Base-by-base conservation (phyloP, 2,113 vertebrate genomes). In the Triplophysa siluroides region DNA sequence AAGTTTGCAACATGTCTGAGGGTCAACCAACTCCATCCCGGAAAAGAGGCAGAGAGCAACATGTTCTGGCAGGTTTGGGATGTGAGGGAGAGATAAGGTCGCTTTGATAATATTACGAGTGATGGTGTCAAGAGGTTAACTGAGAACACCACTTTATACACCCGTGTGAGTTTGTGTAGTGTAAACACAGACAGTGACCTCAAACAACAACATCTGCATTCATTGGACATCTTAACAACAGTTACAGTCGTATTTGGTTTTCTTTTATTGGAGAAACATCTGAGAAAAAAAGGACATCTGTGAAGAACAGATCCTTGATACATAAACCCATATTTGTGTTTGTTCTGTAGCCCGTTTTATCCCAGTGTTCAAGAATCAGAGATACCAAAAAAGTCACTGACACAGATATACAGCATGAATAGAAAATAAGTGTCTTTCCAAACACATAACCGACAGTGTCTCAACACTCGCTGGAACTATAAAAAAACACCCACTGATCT, bases 1-100 rank as follows among this genome's bases (percentile, higher is more conserved):
- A 86, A 81, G 83, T 79, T 76, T 69, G 63, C 54, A 73, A 66
- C 81, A 60, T 79, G 66, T 80, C 83, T 76, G 43, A 76, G 78
- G 64, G 75, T 78, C 75, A 78, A 72, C 23, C 13, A 45, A 54
- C 62, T 66, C 13, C 26, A 71, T 80, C 62, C 33, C 38, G 14
- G 74, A 72, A 43, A 33, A 86, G 50, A 47, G 45, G 43, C 26
- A 56, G 12, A 65, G 24, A 63, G 21, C 68, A 69, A 70, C 33
- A 19, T 43, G 10, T 10, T 69, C 78, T 69, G 64, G 60, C 79
- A 75, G 58, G 82, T 62, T 16, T 80, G 38, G 58, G 72, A 83
- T 63, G 73, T 4, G 26, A 26, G 13, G 41, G 23, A 38, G 47
- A 52, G 26, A 63, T 76, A 38, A 77, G 19, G 75, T 65, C 45